These are phyloP conservation scores for Rhadina sibilatrix DNA, from an alignment of 2,113 vertebrate species.

Conservation along the genomic window DNA sequence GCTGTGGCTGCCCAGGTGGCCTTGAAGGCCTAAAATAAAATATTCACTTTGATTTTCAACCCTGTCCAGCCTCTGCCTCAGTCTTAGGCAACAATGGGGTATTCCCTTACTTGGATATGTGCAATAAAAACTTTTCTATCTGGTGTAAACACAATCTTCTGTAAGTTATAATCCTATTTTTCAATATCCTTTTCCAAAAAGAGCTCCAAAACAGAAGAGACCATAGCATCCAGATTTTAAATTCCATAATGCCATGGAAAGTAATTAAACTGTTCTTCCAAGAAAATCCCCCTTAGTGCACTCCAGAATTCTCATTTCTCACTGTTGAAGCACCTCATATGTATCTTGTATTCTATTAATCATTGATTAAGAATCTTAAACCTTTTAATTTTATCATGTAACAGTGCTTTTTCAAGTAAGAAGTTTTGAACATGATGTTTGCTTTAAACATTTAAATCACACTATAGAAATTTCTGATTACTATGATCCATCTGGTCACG, in stretches of 20 bases:
- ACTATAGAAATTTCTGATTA: neutral
- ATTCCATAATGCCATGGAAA: neutral
- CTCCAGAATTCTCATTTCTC: neutral
- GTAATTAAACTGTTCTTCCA: neutral
- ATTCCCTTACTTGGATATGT: neutral
- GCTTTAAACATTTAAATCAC: neutral
- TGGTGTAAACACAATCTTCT: neutral
- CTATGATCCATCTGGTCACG: neutral
- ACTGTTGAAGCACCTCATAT: neutral
- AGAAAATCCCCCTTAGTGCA: neutral
- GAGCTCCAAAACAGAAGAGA: neutral
- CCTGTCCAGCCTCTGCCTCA: too few relatives aligned
- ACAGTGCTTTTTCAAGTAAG: neutral
- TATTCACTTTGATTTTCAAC: too few relatives aligned
- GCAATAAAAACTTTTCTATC: neutral
- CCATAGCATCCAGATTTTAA: neutral
- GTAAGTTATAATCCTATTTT: neutral
- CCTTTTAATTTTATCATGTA: neutral
- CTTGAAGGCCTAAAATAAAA: too few relatives aligned
- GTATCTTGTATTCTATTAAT: neutral
- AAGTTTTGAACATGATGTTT: neutral
- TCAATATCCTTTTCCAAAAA: neutral
- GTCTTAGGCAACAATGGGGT: too few relatives aligned
- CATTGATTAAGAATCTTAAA: neutral
- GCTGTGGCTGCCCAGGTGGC: too few relatives aligned